Conservation (phyloP, 2,113 vertebrate species). For the Cyphomyrus plagiostoma region DNA sequence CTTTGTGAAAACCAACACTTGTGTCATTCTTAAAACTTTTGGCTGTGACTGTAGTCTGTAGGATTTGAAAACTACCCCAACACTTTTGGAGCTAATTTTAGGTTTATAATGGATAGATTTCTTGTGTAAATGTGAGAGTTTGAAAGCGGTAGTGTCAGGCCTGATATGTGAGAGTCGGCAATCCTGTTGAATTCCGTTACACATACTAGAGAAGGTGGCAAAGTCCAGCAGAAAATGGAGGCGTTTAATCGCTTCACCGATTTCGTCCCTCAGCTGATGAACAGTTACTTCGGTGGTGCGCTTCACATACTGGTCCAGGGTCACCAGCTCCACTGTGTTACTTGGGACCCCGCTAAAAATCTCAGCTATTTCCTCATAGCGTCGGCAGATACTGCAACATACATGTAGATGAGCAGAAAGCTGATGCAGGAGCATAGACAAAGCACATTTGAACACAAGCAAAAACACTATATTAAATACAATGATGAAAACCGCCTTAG, state of each 20-base stretch:
- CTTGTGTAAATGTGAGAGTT: neutral
- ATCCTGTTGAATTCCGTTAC: neutral
- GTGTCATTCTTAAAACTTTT: too few relatives aligned
- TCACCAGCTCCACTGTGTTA: constrained; percentile 71
- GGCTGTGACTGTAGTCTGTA: neutral
- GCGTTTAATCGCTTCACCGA: constrained; percentile 58
- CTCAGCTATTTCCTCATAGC: constrained; percentile 66
- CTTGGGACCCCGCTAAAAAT: constrained; percentile 61
- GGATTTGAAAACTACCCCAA: neutral
- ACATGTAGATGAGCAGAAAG: constrained; percentile 1
- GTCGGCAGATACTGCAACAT: constrained; percentile 69
- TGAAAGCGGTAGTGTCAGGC: neutral
- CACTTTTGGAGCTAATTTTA: neutral
- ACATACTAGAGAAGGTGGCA: constrained; percentile 69
- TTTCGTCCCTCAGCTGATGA: constrained; percentile 62
- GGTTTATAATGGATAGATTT: neutral
- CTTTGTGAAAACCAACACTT: too few relatives aligned
- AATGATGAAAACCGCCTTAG: neutral
- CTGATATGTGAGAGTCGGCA: neutral
- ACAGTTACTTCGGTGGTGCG: constrained; percentile 70
- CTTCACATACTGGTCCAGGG: constrained; percentile 61
- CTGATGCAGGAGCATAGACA: neutral
- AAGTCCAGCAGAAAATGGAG: constrained; percentile 75
- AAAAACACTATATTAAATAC: neutral
- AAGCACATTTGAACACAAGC: neutral